These are phyloP conservation scores for Escarpia spicata DNA, from an alignment of 2,888 invertebrate genomes.

Conservation along the genomic window DNA sequence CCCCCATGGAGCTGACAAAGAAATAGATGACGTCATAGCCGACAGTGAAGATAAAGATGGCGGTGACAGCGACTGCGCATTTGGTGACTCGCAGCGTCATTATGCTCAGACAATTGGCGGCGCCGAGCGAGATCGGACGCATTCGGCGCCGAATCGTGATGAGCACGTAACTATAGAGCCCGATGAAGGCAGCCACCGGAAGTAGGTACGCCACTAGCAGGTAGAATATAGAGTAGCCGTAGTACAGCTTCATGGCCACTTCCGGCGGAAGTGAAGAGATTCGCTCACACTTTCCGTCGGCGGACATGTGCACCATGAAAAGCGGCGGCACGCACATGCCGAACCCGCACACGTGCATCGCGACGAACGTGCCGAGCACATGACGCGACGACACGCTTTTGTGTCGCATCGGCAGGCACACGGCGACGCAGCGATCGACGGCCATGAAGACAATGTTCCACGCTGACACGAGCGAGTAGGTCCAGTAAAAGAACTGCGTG, in stretches of 20 bases:
- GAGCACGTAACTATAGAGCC: not conserved
- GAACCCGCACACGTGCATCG: not conserved
- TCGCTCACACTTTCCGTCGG: not conserved
- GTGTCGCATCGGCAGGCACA: not conserved
- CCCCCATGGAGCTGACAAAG: not conserved
- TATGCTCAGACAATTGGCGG: not conserved
- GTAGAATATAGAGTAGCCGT: not conserved
- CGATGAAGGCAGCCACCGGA: not conserved
- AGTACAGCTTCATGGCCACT: not conserved
- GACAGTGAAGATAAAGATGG: not conserved
- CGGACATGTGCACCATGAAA: not conserved
- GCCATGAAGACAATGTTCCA: conserved; percentile 10
- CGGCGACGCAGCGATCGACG: not conserved
- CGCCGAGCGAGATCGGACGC: not conserved
- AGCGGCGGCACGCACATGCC: not conserved
- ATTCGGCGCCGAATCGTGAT: not conserved
- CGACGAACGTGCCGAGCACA: not conserved
- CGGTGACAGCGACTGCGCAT: not conserved
- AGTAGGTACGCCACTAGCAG: not conserved
- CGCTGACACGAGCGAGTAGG: not conserved
- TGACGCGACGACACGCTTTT: not conserved
- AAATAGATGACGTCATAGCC: not conserved
- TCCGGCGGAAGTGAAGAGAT: not conserved
- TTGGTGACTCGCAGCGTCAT: conserved; percentile 9
- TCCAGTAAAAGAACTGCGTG: not conserved